Base-by-base conservation (phyloP, 1,140 invertebrate genomes). In the Mactra quadrangularis region DNA sequence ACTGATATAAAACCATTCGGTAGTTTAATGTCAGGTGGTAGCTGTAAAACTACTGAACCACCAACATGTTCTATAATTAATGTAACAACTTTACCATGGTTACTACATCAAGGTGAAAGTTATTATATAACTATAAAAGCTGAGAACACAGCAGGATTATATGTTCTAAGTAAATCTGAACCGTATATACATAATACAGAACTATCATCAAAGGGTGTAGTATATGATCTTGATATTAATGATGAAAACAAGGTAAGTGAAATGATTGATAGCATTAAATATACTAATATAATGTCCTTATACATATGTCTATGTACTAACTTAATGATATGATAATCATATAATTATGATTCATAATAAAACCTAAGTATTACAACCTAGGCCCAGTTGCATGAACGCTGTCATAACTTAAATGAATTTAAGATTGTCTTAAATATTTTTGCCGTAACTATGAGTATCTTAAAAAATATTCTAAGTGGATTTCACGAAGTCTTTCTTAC, bases 101-200 rank as follows among this genome's bases (percentile, higher is more conserved):
- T 57, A 13, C 66, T 86, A 0, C 85, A 86, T 72, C 41, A 53
- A 1, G n/a, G 38, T 4, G 68, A 84, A 11, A 71, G 31, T 4
- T 86, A 86, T 41, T 78, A 75, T 27, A 64, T 79, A 9, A 72
- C 75, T 33, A 47, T 86, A 11, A 79, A 62, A 29, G 85, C 68
- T 11, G 45, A 13, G 3, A 81, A 86, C 62, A 62, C 71, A 0
- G 76, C 55, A 22, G 82, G 82, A 15, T 45, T 81, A n/a, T 74
- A 59, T 31, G 55, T 60, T 0, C 17, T 53, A 25, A 52, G 47
- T 17, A 62, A 71, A 19, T 81, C 85, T 33, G 31, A 59, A 3
- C 41, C 35, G 3, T 82, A 84, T 17, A 45, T 35, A 4, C 82
- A 86, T 52, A 35, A 84, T 35, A 62, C 38, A 29, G 31, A 77